Evolutionary conservation across 2,888 invertebrate species (phyloP).

Genomic region (Drosophila emarginata): DNA sequence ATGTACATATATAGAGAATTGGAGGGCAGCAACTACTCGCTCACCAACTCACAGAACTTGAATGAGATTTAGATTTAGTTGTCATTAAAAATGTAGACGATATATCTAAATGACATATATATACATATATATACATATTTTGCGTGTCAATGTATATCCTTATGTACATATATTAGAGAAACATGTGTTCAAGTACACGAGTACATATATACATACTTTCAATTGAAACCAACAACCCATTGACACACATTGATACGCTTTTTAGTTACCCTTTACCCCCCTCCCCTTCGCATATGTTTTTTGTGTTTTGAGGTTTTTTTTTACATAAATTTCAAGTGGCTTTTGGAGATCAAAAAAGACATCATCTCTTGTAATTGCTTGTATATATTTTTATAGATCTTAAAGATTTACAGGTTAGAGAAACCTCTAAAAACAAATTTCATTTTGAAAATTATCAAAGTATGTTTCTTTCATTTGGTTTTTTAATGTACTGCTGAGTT

Average conservation of each 20-base stretch:
- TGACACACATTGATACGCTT: constrained; percentile 71
- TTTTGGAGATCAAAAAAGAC: constrained; percentile 14
- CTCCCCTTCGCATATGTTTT: not conserved
- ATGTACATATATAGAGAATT: not conserved
- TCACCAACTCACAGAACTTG: constrained; percentile 29
- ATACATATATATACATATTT: constrained; percentile 15
- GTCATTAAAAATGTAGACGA: constrained; percentile 70
- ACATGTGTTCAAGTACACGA: constrained; percentile 25
- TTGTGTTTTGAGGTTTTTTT: not conserved
- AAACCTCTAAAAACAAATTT: too few relatives aligned
- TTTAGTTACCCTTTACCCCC: constrained; percentile 37
- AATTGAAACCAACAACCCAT: constrained; percentile 68
- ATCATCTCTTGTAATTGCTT: not conserved
- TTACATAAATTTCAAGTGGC: constrained; percentile 1
- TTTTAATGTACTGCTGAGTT: too few relatives aligned
- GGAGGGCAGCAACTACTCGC: constrained; percentile 6
- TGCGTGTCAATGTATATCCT: not conserved
- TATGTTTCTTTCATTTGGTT: too few relatives aligned
- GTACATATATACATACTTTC: constrained; percentile 14
- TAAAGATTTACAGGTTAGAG: not conserved
- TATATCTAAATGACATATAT: constrained; percentile 60
- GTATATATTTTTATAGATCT: not conserved
- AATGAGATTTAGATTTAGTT: constrained; percentile 75
- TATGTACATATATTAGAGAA: not conserved
- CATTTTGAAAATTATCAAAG: too few relatives aligned